Percentiles rank a stretch among this genome's conserved stretches.
Evolutionary conservation across 2,888 invertebrate genomes (phyloP).

Genomic region (Helicoverpa assulta): DNA sequence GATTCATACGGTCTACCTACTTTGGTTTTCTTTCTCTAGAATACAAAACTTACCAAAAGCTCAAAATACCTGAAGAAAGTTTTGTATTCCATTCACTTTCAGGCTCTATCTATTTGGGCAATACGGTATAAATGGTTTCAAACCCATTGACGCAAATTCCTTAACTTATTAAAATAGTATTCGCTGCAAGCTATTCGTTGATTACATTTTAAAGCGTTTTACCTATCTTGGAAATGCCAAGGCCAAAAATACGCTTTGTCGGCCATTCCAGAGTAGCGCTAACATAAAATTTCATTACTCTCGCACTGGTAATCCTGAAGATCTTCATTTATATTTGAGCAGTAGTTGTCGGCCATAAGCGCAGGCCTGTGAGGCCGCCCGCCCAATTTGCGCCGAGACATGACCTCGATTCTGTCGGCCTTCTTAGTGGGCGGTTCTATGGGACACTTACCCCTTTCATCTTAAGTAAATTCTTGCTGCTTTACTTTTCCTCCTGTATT

Average conservation of each 20-base stretch:
- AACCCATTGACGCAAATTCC: neutral
- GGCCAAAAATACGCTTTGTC: slow-evolving; percentile 45
- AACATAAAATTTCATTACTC: slow-evolving; percentile 66
- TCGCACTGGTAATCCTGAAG: slow-evolving; percentile 62
- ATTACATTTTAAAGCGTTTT: slow-evolving; percentile 51
- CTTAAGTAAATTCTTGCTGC: slow-evolving; percentile 47
- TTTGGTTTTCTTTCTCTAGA: slow-evolving; percentile 6
- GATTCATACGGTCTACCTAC: neutral
- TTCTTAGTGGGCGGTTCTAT: slow-evolving; percentile 64
- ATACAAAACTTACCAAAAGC: neutral
- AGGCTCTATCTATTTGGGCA: too few species aligned
- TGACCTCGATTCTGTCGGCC: slow-evolving; percentile 74
- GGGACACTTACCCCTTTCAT: slow-evolving; percentile 52
- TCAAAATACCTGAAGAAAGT: neutral
- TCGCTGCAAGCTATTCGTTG: slow-evolving; percentile 22
- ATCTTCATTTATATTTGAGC: slow-evolving; percentile 68
- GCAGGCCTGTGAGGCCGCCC: slow-evolving; percentile 64
- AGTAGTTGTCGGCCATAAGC: slow-evolving; percentile 57
- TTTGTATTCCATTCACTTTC: neutral
- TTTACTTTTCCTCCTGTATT: slow-evolving; percentile 39
- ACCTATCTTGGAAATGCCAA: slow-evolving; percentile 26
- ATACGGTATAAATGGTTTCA: neutral
- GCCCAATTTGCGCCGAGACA: slow-evolving; percentile 69
- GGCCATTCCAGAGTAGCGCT: slow-evolving; percentile 47
- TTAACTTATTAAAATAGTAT: slow-evolving; percentile 5